Evolutionary conservation across 2,888 invertebrate species (phyloP).

Genomic region (Drosophila putrida): DNA sequence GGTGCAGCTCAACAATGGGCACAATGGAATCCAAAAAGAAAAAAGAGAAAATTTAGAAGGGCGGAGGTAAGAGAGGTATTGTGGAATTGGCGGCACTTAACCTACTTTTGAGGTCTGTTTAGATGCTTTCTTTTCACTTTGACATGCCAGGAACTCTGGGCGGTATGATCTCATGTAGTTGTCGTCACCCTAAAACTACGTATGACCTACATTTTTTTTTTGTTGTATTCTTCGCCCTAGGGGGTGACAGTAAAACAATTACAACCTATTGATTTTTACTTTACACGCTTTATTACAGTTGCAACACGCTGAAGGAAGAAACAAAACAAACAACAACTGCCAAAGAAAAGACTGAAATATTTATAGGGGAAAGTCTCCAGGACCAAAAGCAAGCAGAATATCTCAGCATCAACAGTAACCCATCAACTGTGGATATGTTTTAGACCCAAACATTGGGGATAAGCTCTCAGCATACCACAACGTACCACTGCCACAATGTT

Average conservation of each 20-base stretch:
- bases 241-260: slow-evolving; percentile 54
- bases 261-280: slow-evolving; percentile 69
- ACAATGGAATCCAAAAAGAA: slow-evolving; percentile 16
- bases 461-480: slow-evolving; percentile 26
- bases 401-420: slow-evolving; percentile 5
- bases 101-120: slow-evolving; percentile 60
- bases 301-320: slow-evolving; percentile 19
- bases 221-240: neutral
- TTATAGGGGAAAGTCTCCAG: slow-evolving; percentile 9
- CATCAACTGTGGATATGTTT: slow-evolving; percentile 43
- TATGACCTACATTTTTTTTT: slow-evolving; percentile 18
- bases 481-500: slow-evolving; percentile 74
- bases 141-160: slow-evolving; percentile 47
- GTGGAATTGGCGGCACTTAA: slow-evolving; percentile 64
- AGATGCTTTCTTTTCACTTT: slow-evolving; percentile 60
- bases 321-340: slow-evolving; percentile 54
- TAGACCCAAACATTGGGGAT: slow-evolving; percentile 13
- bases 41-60: neutral
- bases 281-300: slow-evolving; percentile 44
- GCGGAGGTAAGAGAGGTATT: neutral
- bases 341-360: slow-evolving; percentile 61
- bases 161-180: slow-evolving; percentile 66
- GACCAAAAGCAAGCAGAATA: slow-evolving; percentile 37
- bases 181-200: slow-evolving; percentile 16
- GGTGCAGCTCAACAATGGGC: slow-evolving; percentile 49